Evolutionary conservation across 1,140 invertebrate species (phyloP), one percentile per base, ranked within the genome.

Genomic region (Pachyrhynchus sulphureomaculatus): DNA sequence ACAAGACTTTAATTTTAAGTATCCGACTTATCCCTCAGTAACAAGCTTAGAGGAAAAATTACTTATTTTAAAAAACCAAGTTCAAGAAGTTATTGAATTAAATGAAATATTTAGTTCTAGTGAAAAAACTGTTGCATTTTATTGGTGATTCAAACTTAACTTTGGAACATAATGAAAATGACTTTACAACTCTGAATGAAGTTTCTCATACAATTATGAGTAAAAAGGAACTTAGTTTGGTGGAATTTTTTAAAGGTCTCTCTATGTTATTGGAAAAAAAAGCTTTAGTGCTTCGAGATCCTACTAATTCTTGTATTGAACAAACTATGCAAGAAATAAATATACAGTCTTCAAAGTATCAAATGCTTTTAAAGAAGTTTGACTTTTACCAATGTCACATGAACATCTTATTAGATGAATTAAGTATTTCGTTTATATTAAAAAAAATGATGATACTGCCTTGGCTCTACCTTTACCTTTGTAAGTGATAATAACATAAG

Each of bases 121-220:
- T 32, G 44, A 64, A 45, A 39, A n/a, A 32, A 8, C 32, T 63
- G 18, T 42, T 44, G n/a, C 42, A 34, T 26, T 57, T 56, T 51
- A 20, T 68, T 10, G 29, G 15, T 32, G 51, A 49, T 41, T 47
- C 45, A 26, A 37, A 58, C 24, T 32, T 57, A 18, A 32, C 44
- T 1, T 34, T 68, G 13, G 41, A 53, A n/a, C 34, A 66, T 60
- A 45, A 52, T 23, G 23, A 53, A 33, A 42, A 64, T 13, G 3
- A 34, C 2, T 26, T 51, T 15, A 49, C 23, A n/a, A 15, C 29
- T 13, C 41, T 54, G 9, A 49, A 36, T 26, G 54, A 56, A n/a
- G 24, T 56, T 33, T n/a, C 6, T 5, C 24, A 45, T 24, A 26
- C 47, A 26, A 17, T 37, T 4, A 26, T 49, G 12, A 45, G 34